Evolutionary conservation across 2,797 vertebrate genomes (phyloP).

Genomic region (Sciaenops ocellatus): DNA sequence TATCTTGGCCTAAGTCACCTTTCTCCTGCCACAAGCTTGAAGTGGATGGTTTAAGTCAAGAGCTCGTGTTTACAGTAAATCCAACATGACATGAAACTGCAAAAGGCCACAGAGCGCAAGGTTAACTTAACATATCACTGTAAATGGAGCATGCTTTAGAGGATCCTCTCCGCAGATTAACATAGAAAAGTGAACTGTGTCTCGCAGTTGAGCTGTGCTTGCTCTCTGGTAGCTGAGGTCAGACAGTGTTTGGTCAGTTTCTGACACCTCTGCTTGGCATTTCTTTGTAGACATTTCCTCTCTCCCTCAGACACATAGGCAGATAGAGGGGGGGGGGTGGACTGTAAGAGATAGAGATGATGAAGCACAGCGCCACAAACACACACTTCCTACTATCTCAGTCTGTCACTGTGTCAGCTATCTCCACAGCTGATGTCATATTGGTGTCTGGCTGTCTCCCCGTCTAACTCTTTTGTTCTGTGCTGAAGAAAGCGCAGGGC

Average conservation of each 20-base stretch:
- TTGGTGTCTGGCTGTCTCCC: constrained; percentile 59
- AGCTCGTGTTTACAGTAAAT: constrained; percentile 34
- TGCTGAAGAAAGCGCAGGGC: constrained; percentile 58
- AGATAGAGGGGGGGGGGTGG: constrained; percentile 14
- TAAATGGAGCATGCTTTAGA: constrained; percentile 1
- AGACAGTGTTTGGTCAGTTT: constrained; percentile 45
- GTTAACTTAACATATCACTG: constrained; percentile 8
- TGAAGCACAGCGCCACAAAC: constrained; percentile 43
- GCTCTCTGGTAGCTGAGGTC: constrained; percentile 27
- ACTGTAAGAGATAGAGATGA: constrained; percentile 48
- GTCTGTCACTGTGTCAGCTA: constrained; percentile 66
- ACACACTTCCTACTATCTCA: constrained; percentile 50
- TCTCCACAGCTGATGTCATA: constrained; percentile 64
- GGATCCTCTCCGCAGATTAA: background rate
- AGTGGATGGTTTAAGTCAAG: background rate
- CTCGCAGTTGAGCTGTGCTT: background rate
- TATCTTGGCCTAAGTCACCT: background rate
- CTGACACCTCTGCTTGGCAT: constrained; percentile 66
- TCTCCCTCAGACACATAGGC: constrained; percentile 28
- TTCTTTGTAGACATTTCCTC: constrained; percentile 51
- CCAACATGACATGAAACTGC: background rate
- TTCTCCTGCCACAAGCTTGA: background rate
- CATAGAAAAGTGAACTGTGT: too few relatives aligned
- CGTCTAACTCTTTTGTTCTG: constrained; percentile 67
- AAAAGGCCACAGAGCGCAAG: background rate